Conservation (phyloP, 2,888 invertebrate genomes). For the Trachelus iudaicus region DNA sequence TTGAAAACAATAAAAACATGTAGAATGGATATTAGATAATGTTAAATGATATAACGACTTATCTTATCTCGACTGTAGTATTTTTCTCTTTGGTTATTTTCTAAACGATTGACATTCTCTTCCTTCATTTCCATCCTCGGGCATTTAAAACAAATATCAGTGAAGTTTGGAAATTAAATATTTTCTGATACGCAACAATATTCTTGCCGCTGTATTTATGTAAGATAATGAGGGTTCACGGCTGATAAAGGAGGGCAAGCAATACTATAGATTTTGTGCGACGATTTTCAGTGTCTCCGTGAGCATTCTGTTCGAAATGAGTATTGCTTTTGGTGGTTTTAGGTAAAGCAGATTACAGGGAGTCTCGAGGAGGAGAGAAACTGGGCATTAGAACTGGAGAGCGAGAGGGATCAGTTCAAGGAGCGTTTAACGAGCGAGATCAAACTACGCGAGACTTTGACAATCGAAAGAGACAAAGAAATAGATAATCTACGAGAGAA, state of each 20-base stretch:
- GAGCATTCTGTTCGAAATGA: background rate
- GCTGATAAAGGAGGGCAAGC: background rate
- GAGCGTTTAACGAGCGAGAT: slow-evolving; percentile 51
- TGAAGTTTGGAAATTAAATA: background rate
- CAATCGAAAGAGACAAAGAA: slow-evolving; percentile 44
- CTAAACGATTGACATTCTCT: background rate
- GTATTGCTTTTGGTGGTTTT: slow-evolving; percentile 6
- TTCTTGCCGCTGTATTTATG: background rate
- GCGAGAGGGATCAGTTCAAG: slow-evolving; percentile 54
- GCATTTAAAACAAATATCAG: background rate
- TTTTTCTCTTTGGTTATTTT: background rate
- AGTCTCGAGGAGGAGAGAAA: slow-evolving; percentile 58
- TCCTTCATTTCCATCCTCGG: background rate
- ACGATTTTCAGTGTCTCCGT: background rate
- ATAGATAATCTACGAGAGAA: slow-evolving; percentile 48
- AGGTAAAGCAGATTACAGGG: slow-evolving; percentile 55
- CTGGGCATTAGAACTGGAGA: slow-evolving; percentile 59
- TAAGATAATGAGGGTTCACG: background rate
- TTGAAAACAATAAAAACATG: background rate
- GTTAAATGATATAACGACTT: background rate
- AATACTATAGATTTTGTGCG: background rate
- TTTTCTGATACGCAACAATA: background rate
- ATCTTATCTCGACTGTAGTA: background rate
- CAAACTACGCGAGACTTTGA: slow-evolving; percentile 44
- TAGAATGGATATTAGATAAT: background rate